These are phyloP conservation scores for Seriola quinqueradiata DNA, from an alignment of 2,113 vertebrate species.

Conservation along the genomic window DNA sequence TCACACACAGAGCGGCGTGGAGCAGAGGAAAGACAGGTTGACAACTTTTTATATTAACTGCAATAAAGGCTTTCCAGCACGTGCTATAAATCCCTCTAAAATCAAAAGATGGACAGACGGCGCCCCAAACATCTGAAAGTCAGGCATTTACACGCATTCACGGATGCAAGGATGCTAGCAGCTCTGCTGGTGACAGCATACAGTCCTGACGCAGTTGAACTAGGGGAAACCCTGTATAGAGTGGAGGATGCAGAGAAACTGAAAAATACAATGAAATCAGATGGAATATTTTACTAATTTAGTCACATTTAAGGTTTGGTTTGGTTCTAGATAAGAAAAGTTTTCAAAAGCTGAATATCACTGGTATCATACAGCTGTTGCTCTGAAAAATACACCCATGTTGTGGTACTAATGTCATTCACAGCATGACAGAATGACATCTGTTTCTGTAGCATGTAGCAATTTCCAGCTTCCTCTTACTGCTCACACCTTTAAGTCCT, in stretches of 20 bases:
- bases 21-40: no score
- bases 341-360: not conserved
- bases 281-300: slow-evolving; percentile 13
- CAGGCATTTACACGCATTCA: no score
- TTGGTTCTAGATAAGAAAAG: slow-evolving; percentile 5
- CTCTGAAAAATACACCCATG: fast-evolving
- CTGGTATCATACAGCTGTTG: not conserved
- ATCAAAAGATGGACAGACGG: no score
- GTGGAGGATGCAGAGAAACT: not conserved
- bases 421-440: not conserved
- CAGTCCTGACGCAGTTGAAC: no score
- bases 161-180: no score
- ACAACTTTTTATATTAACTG: no score
- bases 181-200: no score
- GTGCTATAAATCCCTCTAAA: no score
- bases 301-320: slow-evolving; percentile 12
- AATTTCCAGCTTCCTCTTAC: not conserved
- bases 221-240: not conserved
- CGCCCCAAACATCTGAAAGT: no score
- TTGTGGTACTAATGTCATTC: not conserved
- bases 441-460: not conserved
- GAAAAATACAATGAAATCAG: slow-evolving; percentile 13
- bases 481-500: not conserved
- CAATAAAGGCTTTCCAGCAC: no score
- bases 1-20: no score